Percentiles rank a stretch among this genome's conserved stretches.
These are phyloP conservation scores for Dreissena polymorpha DNA, from an alignment of 1,140 invertebrate species.

Conservation along the genomic window DNA sequence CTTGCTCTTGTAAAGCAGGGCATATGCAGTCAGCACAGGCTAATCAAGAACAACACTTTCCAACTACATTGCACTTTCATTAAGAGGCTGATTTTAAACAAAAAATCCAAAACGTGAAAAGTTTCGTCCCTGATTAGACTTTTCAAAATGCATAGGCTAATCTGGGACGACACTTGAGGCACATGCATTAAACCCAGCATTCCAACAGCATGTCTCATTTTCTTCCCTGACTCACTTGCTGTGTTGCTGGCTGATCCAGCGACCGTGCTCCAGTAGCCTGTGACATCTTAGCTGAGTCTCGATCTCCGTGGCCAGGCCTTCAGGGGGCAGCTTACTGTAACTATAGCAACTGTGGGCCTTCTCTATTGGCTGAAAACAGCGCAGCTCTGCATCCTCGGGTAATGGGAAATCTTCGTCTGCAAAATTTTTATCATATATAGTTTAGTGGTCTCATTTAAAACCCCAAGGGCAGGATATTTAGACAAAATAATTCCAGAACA, in stretches of 20 bases:
- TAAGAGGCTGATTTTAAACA: no score
- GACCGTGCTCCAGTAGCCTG: slow-evolving; percentile 71
- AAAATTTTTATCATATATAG: slow-evolving; percentile 62
- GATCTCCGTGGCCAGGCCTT: slow-evolving; percentile 65
- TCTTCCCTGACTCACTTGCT: background rate
- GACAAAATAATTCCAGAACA: no score
- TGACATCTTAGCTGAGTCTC: slow-evolving; percentile 71
- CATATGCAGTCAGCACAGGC: no score
- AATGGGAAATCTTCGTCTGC: slow-evolving; percentile 85
- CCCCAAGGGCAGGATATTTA: slow-evolving; percentile 11
- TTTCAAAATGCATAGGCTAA: no score
- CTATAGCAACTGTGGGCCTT: slow-evolving; percentile 78
- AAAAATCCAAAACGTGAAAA: no score
- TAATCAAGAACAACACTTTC: no score
- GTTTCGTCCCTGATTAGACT: no score
- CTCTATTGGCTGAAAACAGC: slow-evolving; percentile 89
- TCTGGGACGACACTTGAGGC: no score
- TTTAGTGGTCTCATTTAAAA: no score
- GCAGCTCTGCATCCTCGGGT: slow-evolving; percentile 89
- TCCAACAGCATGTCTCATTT: background rate
- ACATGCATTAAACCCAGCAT: background rate
- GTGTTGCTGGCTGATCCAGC: slow-evolving; percentile 68
- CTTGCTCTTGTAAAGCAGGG: no score
- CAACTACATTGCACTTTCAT: no score
- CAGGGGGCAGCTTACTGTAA: slow-evolving; percentile 64